Percentiles rank a stretch among this genome's conserved stretches.
These are phyloP conservation scores for Epinephelus awoara DNA, from an alignment of 2,797 vertebrate genomes.

Conservation along the genomic window DNA sequence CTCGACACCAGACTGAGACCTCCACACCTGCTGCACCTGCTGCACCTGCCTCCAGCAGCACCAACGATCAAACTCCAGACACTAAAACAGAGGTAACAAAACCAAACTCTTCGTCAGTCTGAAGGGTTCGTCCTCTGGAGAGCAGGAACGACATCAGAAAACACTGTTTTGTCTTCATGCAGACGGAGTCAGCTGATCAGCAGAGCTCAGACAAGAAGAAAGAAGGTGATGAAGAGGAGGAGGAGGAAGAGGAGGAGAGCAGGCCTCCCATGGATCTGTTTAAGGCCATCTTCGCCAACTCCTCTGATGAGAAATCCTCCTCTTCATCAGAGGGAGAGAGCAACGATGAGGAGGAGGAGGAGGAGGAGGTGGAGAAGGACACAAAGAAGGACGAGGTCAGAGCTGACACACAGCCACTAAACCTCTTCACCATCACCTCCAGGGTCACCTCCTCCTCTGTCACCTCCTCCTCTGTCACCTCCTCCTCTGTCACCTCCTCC, in stretches of 20 bases:
- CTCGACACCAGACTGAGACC: conserved; percentile 78
- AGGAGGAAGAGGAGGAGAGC: conserved; percentile 84
- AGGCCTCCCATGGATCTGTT: conserved; percentile 95
- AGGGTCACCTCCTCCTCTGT: neutral
- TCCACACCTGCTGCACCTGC: neutral
- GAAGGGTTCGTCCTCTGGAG: neutral
- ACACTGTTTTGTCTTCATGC: neutral
- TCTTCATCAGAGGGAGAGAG: conserved; percentile 90
- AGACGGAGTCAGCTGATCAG: conserved; percentile 38
- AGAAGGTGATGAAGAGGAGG: conserved; percentile 34
- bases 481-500: neutral
- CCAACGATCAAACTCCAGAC: neutral
- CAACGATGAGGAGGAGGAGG: conserved; percentile 72
- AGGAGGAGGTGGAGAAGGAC: neutral
- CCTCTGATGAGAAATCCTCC: conserved; percentile 93
- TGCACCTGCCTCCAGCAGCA: neutral
- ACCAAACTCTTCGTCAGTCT: too few species aligned
- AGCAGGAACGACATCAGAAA: too few species aligned
- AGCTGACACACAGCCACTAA: conserved; percentile 2
- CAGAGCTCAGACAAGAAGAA: conserved; percentile 27
- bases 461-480: neutral
- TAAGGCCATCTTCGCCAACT: conserved; percentile 94
- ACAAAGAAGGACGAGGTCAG: conserved; percentile 18
- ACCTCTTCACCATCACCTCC: conserved; percentile 60
- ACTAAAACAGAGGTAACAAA: neutral